These are phyloP conservation scores for Pangasianodon hypophthalmus DNA, from an alignment of 2,113 vertebrate species.

Conservation along the genomic window DNA sequence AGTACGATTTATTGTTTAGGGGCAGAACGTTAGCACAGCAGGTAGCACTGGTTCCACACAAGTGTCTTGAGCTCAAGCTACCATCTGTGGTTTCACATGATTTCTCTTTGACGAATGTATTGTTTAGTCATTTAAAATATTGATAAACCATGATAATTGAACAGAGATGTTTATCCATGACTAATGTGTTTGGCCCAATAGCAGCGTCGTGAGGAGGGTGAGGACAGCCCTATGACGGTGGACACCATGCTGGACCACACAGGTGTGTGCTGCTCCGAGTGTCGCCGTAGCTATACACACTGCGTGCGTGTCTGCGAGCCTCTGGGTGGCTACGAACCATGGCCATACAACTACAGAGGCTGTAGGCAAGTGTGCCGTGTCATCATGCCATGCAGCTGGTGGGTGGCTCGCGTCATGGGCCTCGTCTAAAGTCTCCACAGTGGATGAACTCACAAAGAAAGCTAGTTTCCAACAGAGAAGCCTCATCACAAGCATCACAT, in stretches of 20 bases:
- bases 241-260: conserved; percentile 92
- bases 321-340: conserved; percentile 81
- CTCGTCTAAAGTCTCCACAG: conserved; percentile 70
- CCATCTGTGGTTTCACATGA: background rate
- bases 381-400: conserved; percentile 96
- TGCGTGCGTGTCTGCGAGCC: conserved; percentile 92
- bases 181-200: conserved; percentile 38
- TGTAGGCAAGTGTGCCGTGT: conserved; percentile 87
- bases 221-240: conserved; percentile 82
- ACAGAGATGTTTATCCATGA: background rate
- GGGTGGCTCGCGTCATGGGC: conserved; percentile 91
- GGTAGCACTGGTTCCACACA: background rate
- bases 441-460: background rate
- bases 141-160: background rate
- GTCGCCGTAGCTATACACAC: conserved; percentile 86
- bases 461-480: background rate
- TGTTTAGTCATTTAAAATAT: background rate
- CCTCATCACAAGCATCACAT: background rate
- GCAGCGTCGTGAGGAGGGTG: conserved; percentile 76
- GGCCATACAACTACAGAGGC: conserved; percentile 89
- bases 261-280: conserved; percentile 90
- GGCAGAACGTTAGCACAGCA: background rate
- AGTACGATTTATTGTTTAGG: background rate
- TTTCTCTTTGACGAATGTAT: background rate
- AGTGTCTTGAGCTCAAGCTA: background rate